Evolutionary conservation across 2,113 vertebrate species (phyloP).

Genomic region (Piaya cayana): DNA sequence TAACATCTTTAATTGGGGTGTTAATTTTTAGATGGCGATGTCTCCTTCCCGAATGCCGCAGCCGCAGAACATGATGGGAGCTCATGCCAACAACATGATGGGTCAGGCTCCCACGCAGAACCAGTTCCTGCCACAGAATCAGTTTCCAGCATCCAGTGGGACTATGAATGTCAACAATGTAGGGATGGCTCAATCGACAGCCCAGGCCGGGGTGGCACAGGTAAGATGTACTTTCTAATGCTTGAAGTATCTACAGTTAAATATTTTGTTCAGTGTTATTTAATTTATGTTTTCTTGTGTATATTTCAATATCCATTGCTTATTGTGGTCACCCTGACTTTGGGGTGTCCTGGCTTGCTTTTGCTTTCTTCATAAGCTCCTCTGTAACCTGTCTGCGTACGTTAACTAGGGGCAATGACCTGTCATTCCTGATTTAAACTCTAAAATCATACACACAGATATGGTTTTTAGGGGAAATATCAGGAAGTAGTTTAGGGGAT

Average conservation of each 20-base stretch:
- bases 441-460: not conserved
- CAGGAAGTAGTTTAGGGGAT: not conserved
- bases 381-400: not conserved
- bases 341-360: not conserved
- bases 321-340: not conserved
- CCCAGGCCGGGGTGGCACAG: conserved; percentile 86
- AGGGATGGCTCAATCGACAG: conserved; percentile 82
- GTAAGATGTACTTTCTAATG: conserved; percentile 62
- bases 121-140: conserved; percentile 90
- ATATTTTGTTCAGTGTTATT: not conserved
- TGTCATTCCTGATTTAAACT: not conserved
- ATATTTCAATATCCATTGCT: not conserved
- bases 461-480: not conserved
- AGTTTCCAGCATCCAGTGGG: conserved; percentile 83
- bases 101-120: conserved; percentile 84
- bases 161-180: conserved; percentile 88
- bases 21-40: conserved; percentile 87
- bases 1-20: not conserved
- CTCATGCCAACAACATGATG: conserved; percentile 87
- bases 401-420: not conserved
- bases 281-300: not conserved
- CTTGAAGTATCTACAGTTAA: not conserved
- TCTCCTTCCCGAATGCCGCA: conserved; percentile 94
- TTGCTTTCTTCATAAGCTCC: not conserved
- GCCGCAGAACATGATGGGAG: conserved; percentile 87